Percentiles rank a stretch among this genome's conserved stretches.
phyloP scores from a whole-genome alignment of 2,113 vertebrate species.

The Elaphurus davidianus region DNA sequence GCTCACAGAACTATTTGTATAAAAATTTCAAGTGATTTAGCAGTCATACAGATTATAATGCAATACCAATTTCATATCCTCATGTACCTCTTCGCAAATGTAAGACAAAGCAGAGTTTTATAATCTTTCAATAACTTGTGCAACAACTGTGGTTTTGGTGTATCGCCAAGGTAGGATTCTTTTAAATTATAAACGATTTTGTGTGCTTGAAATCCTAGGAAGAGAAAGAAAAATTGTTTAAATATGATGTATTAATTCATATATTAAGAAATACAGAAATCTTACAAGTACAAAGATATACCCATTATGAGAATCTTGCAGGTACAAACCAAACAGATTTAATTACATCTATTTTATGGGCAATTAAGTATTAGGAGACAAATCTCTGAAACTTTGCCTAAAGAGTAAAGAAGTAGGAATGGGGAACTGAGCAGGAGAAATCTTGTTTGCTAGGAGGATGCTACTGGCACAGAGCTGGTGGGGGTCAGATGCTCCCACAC shows the following conservation, averaged over 20 bases:
- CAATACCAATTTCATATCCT: conserved; percentile 46
- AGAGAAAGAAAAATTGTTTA: conserved; percentile 46
- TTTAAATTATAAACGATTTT: conserved; percentile 98
- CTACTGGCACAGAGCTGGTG: neutral
- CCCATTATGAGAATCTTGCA: neutral
- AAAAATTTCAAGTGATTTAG: conserved; percentile 35
- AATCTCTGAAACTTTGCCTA: neutral
- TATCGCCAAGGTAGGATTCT: conserved; percentile 66
- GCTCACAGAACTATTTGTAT: conserved; percentile 30
- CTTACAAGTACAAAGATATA: neutral
- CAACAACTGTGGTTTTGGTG: conserved; percentile 72
- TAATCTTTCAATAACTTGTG: conserved; percentile 75
- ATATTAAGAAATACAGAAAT: neutral
- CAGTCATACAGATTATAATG: neutral
- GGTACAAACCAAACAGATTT: neutral
- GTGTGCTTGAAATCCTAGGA: conserved; percentile 97
- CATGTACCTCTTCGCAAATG: conserved; percentile 39
- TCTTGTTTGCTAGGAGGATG: neutral
- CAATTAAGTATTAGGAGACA: neutral
- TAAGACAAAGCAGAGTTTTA: conserved; percentile 66
- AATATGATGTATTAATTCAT: neutral
- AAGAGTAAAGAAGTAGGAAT: neutral
- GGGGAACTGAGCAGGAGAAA: neutral
- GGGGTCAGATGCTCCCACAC: neutral
- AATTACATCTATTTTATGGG: neutral